phyloP scores from a whole-genome alignment of 2,113 vertebrate species.

The Bagarius yarrelli region DNA sequence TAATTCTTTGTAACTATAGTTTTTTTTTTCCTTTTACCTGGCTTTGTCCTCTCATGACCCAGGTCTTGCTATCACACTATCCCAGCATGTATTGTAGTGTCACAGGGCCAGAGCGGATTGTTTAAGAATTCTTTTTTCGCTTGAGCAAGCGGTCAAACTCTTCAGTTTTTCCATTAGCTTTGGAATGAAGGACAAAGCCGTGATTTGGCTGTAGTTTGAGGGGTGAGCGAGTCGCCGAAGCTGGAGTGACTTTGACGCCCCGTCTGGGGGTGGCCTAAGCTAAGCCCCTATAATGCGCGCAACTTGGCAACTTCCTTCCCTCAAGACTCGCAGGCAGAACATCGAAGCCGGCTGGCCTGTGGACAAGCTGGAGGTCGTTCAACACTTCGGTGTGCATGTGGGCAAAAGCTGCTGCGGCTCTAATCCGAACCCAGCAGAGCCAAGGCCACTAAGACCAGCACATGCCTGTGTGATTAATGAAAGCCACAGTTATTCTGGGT shows the following conservation, averaged over 20 bases:
- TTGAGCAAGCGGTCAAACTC: slow-evolving; percentile 51
- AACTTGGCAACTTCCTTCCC: slow-evolving; percentile 69
- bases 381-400: slow-evolving; percentile 55
- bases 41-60: slow-evolving; percentile 4
- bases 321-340: slow-evolving; percentile 59
- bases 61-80: slow-evolving; percentile 28
- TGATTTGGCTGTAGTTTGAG: slow-evolving; percentile 59
- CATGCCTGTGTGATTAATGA: slow-evolving; percentile 57
- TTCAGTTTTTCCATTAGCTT: slow-evolving; percentile 59
- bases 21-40: not conserved
- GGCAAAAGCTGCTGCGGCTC: slow-evolving; percentile 50
- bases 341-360: slow-evolving; percentile 57
- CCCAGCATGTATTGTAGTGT: slow-evolving; percentile 39
- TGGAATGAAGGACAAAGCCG: slow-evolving; percentile 62
- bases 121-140: slow-evolving; percentile 41
- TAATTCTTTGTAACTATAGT: slow-evolving; percentile 16
- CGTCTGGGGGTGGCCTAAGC: slow-evolving; percentile 66
- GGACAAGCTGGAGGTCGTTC: slow-evolving; percentile 67
- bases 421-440: slow-evolving; percentile 58
- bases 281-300: slow-evolving; percentile 71
- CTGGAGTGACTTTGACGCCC: slow-evolving; percentile 59
- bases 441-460: slow-evolving; percentile 56
- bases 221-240: slow-evolving; percentile 39
- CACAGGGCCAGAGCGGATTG: slow-evolving; percentile 42
- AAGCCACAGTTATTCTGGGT: slow-evolving; percentile 44